These are phyloP conservation scores for Aurelia sp. DNA, from an alignment of 30 jellyfish, hydroid and myxozoan species.

Conservation along the genomic window DNA sequence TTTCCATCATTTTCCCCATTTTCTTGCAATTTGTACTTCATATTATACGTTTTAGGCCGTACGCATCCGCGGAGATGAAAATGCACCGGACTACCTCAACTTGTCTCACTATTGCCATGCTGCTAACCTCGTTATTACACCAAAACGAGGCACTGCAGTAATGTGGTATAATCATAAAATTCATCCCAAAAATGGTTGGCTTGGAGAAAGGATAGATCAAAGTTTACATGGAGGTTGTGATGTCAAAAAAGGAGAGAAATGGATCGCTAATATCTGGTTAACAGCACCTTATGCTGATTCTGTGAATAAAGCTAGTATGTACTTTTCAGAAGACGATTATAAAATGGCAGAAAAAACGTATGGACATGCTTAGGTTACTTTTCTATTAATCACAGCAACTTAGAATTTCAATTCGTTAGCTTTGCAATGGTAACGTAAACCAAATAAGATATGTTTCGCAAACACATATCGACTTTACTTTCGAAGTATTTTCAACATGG, in stretches of 20 bases:
- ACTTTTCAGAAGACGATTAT: slow-evolving; percentile 61
- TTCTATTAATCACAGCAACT: no score
- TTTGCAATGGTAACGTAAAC: no score
- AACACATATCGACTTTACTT: no score
- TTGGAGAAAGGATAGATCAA: slow-evolving; percentile 85
- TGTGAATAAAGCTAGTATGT: slow-evolving; percentile 80
- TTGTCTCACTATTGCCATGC: slow-evolving; percentile 74
- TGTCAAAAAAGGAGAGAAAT: slow-evolving; percentile 92
- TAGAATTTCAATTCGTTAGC: no score
- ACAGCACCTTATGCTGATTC: slow-evolving; percentile 91
- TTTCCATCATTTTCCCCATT: background rate
- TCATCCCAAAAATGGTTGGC: slow-evolving; percentile 83
- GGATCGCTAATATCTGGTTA: slow-evolving; percentile 98
- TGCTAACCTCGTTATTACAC: slow-evolving; percentile 89
- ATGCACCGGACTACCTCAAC: slow-evolving; percentile 74
- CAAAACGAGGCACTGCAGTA: slow-evolving; percentile 88
- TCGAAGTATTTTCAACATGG: no score
- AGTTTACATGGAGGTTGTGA: slow-evolving; percentile 99
- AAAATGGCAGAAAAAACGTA: slow-evolving; percentile 6
- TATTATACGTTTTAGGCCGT: slow-evolving; percentile 13
- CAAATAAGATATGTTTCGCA: no score
- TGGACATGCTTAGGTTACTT: background rate
- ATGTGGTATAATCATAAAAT: slow-evolving; percentile 96
- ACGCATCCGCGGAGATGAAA: slow-evolving; percentile 39
- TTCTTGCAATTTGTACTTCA: background rate